Conservation (phyloP, 1,140 invertebrate species). For the Polypedilum vanderplanki region DNA sequence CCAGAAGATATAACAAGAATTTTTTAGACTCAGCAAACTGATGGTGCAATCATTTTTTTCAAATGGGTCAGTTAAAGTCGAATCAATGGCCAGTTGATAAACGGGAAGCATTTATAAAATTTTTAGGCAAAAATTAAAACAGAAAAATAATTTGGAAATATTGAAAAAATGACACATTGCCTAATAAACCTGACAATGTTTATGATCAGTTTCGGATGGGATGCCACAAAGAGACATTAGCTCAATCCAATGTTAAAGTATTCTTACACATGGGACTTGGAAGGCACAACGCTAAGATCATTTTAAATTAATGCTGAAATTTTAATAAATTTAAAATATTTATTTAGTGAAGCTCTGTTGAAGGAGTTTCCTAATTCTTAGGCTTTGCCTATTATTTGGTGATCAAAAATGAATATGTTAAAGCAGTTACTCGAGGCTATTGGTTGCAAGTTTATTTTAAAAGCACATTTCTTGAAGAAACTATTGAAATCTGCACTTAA, state of each 20-base stretch:
- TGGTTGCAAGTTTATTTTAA: slow-evolving; percentile 38
- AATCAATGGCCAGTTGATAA: slow-evolving; percentile 35
- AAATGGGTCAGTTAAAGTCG: too few species aligned
- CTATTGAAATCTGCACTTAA: background rate
- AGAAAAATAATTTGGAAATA: slow-evolving; percentile 59
- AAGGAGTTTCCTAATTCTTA: slow-evolving; percentile 50
- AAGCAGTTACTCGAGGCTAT: slow-evolving; percentile 40
- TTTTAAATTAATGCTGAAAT: slow-evolving; percentile 39
- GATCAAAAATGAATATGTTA: slow-evolving; percentile 50
- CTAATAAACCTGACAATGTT: slow-evolving; percentile 51
- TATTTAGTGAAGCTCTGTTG: slow-evolving; percentile 52
- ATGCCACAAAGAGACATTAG: slow-evolving; percentile 64
- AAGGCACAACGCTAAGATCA: slow-evolving; percentile 37
- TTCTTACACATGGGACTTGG: slow-evolving; percentile 33
- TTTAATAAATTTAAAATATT: slow-evolving; percentile 45
- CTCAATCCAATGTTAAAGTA: slow-evolving; percentile 52
- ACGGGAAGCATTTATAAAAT: slow-evolving; percentile 43
- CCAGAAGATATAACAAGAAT: slow-evolving; percentile 36
- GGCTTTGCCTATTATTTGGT: slow-evolving; percentile 50
- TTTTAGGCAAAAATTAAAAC: slow-evolving; percentile 50
- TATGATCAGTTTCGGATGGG: slow-evolving; percentile 51
- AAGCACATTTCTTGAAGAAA: slow-evolving; percentile 38
- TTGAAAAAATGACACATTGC: slow-evolving; percentile 49
- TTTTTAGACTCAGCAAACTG: slow-evolving; percentile 34
- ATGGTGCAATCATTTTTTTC: slow-evolving; percentile 30